Conservation (phyloP, 1,140 invertebrate genomes). For the Subanguina moxae region DNA sequence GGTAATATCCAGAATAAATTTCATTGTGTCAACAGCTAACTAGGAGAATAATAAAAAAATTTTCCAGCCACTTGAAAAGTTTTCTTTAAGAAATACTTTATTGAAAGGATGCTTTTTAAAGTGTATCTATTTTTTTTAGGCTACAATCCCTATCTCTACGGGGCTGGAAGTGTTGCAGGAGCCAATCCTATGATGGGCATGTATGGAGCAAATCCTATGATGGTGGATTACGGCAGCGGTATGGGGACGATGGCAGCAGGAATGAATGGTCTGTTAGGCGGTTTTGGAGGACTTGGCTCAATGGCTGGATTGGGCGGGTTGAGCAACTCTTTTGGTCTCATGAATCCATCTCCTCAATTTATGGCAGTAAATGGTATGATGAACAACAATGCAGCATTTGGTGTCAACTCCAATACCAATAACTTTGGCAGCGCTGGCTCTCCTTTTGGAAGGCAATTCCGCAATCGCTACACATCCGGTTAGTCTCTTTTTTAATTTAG, state of each 20-base stretch:
- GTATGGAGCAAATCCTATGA: constrained; percentile 5
- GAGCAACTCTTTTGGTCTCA: neutral
- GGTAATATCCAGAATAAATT: too few species aligned
- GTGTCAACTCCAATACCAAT: neutral
- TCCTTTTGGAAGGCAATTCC: constrained; percentile 11
- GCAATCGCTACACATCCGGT: neutral
- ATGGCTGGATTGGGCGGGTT: neutral
- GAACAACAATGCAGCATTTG: neutral
- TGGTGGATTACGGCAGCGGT: constrained; percentile 4
- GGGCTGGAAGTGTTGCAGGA: neutral
- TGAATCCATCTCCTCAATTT: neutral
- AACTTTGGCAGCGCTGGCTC: constrained; percentile 10
- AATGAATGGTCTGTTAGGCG: constrained; percentile 6
- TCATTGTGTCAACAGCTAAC: too few species aligned
- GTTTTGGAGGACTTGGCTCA: neutral
- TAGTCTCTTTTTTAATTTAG: neutral
- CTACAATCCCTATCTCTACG: neutral
- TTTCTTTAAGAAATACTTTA: too few species aligned
- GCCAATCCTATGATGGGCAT: neutral
- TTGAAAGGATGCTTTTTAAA: too few species aligned
- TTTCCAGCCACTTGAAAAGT: too few species aligned
- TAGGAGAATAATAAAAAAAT: too few species aligned
- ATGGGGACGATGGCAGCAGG: constrained; percentile 8
- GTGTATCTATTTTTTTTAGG: too few species aligned
- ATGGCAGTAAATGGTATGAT: neutral